Base-by-base conservation (phyloP, 2,113 vertebrate species). In the Empidonax alnorum region DNA sequence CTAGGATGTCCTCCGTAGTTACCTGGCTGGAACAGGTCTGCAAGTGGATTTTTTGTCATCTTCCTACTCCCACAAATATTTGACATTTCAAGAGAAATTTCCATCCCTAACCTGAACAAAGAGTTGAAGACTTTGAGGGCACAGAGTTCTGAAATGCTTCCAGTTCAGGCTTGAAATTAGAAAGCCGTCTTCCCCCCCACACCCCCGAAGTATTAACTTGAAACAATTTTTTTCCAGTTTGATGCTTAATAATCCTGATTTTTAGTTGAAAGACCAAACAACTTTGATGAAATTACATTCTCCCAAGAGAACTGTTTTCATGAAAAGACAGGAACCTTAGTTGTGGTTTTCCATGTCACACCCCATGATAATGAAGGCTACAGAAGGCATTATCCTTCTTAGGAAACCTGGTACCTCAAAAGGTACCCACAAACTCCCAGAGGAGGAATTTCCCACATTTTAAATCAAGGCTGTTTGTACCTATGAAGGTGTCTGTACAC, bases 331-430 rank as follows among this genome's bases (percentile, higher is more conserved):
- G n/a, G 31, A 88, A 47, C 72, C 73, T 88, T 74, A 92, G 53
- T 59, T 93, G 80, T 81, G 73, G 81, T 87, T 94, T 95, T 75
- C 46, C 73, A 52, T 31, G 75, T 83, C 65, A 83, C 73, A 84
- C n/a, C 55, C 23, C 65, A 81, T 37, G 41, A 75, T 89, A 87
- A 95, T 92, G 61, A 92, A 72, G 25, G 44, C 69, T 84, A 71
- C 27, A 84, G 53, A 59, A 90, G 42, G 42, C 19, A 50, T 67
- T 74, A 50, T 39, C 68, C 79, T 81, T 74, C 75, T 86, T 67
- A 81, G 68, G 59, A 93, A 93, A 84, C 19, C 18, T 14, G 2
- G 47, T 74, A 83, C 76, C 72, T 92, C 65, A 84, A 4, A 24
- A 81, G 76, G 44, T 87, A 41, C 53, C 59, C 49, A 78, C 50